A percentile compares a stretch with the other conserved stretches of the same genome.
Evolutionary conservation across 2,888 invertebrate species (phyloP).

Genomic region (Trimorus sp.): DNA sequence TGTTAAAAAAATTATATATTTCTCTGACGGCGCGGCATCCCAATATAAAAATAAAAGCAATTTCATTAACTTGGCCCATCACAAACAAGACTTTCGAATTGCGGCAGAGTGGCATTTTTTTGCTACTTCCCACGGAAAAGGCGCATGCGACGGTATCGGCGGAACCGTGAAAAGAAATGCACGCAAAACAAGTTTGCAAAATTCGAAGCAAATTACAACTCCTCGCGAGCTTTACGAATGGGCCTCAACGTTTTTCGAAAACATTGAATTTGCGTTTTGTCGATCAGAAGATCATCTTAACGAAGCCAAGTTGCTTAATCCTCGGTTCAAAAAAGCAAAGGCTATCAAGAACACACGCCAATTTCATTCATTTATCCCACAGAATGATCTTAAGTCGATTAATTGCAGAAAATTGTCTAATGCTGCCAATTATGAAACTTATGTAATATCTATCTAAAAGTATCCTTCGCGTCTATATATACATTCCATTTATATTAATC

Average conservation of each 20-base stretch:
- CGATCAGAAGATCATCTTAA: slow-evolving; percentile 10
- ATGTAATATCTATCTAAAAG: too few species aligned
- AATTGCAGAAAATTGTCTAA: too few species aligned
- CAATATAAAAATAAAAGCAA: slow-evolving; percentile 50
- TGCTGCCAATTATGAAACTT: too few species aligned
- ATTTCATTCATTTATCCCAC: slow-evolving; percentile 13
- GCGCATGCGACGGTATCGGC: slow-evolving; percentile 44
- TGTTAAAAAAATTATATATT: slow-evolving; percentile 18
- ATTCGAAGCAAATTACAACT: slow-evolving; percentile 9
- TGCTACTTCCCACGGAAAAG: slow-evolving; percentile 43
- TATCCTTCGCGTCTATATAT: too few species aligned
- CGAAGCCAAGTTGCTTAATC: slow-evolving; percentile 11
- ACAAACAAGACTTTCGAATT: slow-evolving; percentile 34
- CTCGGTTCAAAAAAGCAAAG: slow-evolving; percentile 9
- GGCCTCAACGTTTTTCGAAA: slow-evolving; percentile 11
- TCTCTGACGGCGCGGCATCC: slow-evolving; percentile 31
- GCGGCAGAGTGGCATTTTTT: slow-evolving; percentile 48
- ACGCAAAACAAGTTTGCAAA: slow-evolving; percentile 22
- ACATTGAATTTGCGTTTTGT: slow-evolving; percentile 21
- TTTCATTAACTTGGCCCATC: slow-evolving; percentile 42
- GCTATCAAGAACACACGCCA: slow-evolving; percentile 1
- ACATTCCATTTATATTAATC: too few species aligned
- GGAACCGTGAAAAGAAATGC: slow-evolving; percentile 44
- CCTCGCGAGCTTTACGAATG: slow-evolving; percentile 24
- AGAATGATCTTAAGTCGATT: neutral